Evolutionary conservation across 1,140 invertebrate species (phyloP).

Genomic region (Maconellicoccus hirsutus): DNA sequence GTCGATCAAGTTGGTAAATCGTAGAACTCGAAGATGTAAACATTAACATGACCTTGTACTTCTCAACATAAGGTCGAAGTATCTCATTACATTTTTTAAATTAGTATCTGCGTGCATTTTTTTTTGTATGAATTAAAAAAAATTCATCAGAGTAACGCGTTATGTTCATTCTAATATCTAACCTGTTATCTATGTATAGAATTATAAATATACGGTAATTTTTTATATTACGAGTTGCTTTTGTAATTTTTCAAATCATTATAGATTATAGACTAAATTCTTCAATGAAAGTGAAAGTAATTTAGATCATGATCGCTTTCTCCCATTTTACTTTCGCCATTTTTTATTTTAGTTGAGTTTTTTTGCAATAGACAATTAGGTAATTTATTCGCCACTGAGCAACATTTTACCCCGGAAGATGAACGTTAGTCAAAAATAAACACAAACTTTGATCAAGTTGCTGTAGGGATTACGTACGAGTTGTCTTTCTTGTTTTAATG

Average conservation of each 20-base stretch:
- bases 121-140: background rate
- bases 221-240: too few relatives aligned
- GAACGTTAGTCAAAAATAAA: too few relatives aligned
- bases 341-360: background rate
- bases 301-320: background rate
- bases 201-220: too few relatives aligned
- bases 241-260: too few relatives aligned
- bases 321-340: background rate
- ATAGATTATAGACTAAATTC: too few relatives aligned
- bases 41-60: background rate
- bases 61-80: background rate
- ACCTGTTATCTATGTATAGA: too few relatives aligned
- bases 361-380: background rate
- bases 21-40: background rate
- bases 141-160: background rate
- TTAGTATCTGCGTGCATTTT: background rate
- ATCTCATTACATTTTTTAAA: background rate
- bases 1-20: constrained; percentile 60
- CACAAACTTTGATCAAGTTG: too few relatives aligned
- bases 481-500: too few relatives aligned
- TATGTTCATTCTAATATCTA: too few relatives aligned
- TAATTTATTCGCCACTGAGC: background rate
- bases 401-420: background rate
- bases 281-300: background rate
- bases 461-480: too few relatives aligned